Evolutionary conservation across 2,113 vertebrate species (phyloP), one percentile per base, ranked within the genome.

Genomic region (Talpa occidentalis): DNA sequence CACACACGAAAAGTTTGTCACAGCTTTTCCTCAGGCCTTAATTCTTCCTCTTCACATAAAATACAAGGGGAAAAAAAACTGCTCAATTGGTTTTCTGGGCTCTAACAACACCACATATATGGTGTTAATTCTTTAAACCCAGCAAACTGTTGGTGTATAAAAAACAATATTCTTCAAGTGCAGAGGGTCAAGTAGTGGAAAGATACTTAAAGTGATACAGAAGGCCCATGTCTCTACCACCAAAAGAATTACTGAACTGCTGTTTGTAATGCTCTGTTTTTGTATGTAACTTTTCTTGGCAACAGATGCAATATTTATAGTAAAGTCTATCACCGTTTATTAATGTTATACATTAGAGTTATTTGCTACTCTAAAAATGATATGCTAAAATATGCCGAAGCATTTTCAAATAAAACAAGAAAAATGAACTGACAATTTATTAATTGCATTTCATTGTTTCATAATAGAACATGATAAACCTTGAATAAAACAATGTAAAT

Each of bases 251-350:
- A 94, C 81, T 92, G 81, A 97, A 97, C 64, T 95, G 89, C 96
- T 97, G 90, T 97, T 98, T 98, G 81, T 95, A 98, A 87, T 60
- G 5, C 93, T 97, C 96, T 97, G 90, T 95, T 98, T 96, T 98
- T 98, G 94, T 97, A 91, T 96, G 72, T 97, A 98, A 98, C 98
- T 98, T 98, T 98, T 97, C 96, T 98, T 98, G 98, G 97, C 98
- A 98, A 98, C 94, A 97, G 97, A 98, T 96, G 78, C 96, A 98
- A 95, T 98, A 98, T 98, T 98, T 98, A 98, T 97, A 98, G 97
- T 98, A 98, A 98, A 98, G 98, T 98, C 98, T 98, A 98, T 98
- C 98, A 98, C 98, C n/a, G n/a, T 97, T 98, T 98, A 98, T 98
- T 98, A 98, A 98, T 98, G 96, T 98, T 98, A 98, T 98, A 98